Evolutionary conservation across 2,113 vertebrate genomes (phyloP).

Genomic region (Dicaeum eximium): DNA sequence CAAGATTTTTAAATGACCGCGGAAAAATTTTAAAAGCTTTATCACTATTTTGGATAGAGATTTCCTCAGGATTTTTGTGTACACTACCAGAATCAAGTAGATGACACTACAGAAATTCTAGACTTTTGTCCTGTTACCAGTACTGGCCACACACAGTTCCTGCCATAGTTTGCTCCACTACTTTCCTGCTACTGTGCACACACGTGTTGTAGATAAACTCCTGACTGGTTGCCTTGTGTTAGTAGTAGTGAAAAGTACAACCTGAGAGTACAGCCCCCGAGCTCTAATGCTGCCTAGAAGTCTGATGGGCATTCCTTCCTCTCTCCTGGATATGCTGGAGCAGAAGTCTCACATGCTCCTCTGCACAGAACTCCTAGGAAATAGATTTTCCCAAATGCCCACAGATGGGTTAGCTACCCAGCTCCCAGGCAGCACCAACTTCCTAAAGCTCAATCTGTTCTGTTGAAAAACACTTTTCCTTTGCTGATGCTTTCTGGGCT

Average conservation of each 20-base stretch:
- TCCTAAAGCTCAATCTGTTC: not conserved
- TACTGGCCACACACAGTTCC: not conserved
- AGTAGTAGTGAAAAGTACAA: not conserved
- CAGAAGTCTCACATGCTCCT: not conserved
- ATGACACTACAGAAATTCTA: not conserved
- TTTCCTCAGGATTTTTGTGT: not conserved
- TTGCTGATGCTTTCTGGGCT: not conserved
- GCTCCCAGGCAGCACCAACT: not conserved
- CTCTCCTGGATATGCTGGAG: not conserved
- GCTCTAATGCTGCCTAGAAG: not conserved
- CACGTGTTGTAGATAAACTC: not conserved
- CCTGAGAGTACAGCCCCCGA: not conserved
- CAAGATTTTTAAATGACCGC: not conserved
- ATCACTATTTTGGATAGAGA: not conserved
- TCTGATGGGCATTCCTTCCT: not conserved
- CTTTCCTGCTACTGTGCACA: not conserved
- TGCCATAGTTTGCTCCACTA: not conserved
- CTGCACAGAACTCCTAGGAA: not conserved
- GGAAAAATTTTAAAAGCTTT: not conserved
- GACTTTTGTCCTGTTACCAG: not conserved
- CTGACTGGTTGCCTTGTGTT: not conserved
- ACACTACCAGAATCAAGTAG: not conserved
- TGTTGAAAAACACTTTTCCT: not conserved
- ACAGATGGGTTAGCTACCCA: not conserved
- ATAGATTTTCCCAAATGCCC: not conserved